Conservation (phyloP, 2,888 invertebrate species). For the Nipponacmea schrenckii region DNA sequence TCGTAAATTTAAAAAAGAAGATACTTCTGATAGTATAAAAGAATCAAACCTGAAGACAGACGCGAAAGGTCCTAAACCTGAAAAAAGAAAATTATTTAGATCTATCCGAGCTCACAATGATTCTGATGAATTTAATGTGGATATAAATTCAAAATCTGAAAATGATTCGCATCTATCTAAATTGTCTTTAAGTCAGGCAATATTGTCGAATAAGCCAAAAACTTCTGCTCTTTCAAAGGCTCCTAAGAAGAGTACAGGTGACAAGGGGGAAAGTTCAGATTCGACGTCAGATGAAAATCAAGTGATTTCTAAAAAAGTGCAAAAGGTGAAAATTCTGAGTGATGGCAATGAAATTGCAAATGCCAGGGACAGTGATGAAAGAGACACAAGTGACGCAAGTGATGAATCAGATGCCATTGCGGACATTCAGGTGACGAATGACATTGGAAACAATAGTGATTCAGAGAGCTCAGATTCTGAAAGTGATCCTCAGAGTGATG, state of each 20-base stretch:
- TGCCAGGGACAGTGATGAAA: conserved; percentile 15
- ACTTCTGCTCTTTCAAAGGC: not conserved
- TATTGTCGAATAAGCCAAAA: not conserved
- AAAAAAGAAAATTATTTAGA: conserved; percentile 10
- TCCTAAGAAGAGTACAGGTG: not conserved
- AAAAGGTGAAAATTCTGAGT: conserved; percentile 6
- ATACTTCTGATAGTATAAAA: not conserved
- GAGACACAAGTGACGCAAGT: not conserved
- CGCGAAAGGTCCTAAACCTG: conserved; percentile 4
- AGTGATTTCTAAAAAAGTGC: not conserved
- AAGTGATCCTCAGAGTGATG: too few relatives aligned
- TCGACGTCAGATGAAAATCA: conserved; percentile 8
- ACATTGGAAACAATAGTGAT: too few relatives aligned
- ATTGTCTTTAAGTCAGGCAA: too few relatives aligned
- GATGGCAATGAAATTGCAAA: conserved; percentile 5
- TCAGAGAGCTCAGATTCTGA: too few relatives aligned
- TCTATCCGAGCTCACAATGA: conserved; percentile 5
- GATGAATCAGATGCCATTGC: too few relatives aligned
- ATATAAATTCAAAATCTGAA: not conserved
- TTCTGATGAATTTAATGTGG: conserved; percentile 16
- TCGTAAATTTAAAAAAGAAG: not conserved
- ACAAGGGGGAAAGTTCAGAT: conserved; percentile 11
- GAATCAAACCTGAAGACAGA: not conserved
- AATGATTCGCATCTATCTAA: too few relatives aligned
- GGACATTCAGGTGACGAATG: too few relatives aligned